Evolutionary conservation across 2,888 invertebrate genomes (phyloP), one percentile per base, ranked within the genome.

Genomic region (Drosophila greeni): DNA sequence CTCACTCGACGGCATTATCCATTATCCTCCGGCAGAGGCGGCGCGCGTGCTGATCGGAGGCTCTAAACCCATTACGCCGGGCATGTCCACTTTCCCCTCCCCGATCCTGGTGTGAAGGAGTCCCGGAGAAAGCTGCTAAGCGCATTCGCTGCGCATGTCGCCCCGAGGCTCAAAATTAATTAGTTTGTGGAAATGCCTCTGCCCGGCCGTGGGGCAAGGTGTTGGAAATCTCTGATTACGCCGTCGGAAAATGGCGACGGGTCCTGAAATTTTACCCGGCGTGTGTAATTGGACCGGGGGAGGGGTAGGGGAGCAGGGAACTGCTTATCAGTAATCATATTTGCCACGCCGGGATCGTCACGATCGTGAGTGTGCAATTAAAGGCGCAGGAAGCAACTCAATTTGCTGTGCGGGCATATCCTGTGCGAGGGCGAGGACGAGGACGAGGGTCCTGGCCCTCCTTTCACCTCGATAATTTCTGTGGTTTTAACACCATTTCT

Each of bases 181-280:
- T 79, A 76, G 74, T 73, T 76, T 33, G 45, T 31, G 61, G 33
- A 49, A 73, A 66, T 66, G 65, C 59, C 34, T 34, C 31, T 31
- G 31, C 31, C 31, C 31, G 8, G 34, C 6, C 34, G 34, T 34
- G 34, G 34, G n/a, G n/a, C 51, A 77, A 82, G 82, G 80, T 82
- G 82, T 76, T 78, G 80, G 80, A 80, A 81, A 82, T 81, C 82
- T 81, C 82, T 75, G 70, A 81, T 81, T 81, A 80, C 81, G 26
- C 26, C 26, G 26, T 29, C 9, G 26, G 26, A 29, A 54, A 34
- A 24, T 26, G 37, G 20, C 26, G 18, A 52, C 18, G 31, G 24
- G 36, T 49, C 18, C n/a, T 16, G 79, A 79, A 79, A 82, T 79
- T 79, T 66, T 75, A 81, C 66, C 71, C 71, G 47, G 58, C 54